These are phyloP conservation scores for Octomys mimax DNA, from an alignment of 2,797 vertebrate genomes.

Conservation along the genomic window DNA sequence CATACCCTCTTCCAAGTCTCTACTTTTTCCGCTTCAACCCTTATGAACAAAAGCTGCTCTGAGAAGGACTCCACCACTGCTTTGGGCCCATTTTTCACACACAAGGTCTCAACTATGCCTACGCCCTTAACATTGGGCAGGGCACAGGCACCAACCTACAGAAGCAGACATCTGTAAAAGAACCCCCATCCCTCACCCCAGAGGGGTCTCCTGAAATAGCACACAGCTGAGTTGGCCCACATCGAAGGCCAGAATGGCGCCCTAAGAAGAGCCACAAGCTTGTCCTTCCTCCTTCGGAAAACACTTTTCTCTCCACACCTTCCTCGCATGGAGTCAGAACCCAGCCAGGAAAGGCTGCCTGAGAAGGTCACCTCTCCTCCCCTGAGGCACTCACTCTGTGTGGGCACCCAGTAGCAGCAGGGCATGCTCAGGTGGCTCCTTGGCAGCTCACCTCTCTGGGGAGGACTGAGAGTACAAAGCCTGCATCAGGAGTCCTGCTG, in stretches of 20 bases:
- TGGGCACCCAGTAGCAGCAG: rapidly evolving
- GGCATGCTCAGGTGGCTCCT: not conserved
- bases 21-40: too few relatives aligned
- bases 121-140: not conserved
- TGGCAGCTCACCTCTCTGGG: not conserved
- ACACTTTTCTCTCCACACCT: not conserved
- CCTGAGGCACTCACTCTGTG: not conserved
- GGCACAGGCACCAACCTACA: not conserved
- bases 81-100: not conserved
- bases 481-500: not conserved
- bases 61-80: not conserved
- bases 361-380: not conserved
- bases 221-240: rapidly evolving
- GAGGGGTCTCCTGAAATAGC: not conserved
- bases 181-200: not conserved
- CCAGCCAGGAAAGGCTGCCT: not conserved
- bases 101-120: not conserved
- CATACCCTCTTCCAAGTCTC: not conserved
- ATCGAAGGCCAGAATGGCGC: not conserved
- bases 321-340: not conserved
- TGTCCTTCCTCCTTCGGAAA: not conserved
- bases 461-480: rapidly evolving
- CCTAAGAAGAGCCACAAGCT: not conserved
- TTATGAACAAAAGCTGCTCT: not conserved
- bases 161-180: not conserved